phyloP scores from a whole-genome alignment of 2,113 vertebrate genomes.

The Alligator sinensis region DNA sequence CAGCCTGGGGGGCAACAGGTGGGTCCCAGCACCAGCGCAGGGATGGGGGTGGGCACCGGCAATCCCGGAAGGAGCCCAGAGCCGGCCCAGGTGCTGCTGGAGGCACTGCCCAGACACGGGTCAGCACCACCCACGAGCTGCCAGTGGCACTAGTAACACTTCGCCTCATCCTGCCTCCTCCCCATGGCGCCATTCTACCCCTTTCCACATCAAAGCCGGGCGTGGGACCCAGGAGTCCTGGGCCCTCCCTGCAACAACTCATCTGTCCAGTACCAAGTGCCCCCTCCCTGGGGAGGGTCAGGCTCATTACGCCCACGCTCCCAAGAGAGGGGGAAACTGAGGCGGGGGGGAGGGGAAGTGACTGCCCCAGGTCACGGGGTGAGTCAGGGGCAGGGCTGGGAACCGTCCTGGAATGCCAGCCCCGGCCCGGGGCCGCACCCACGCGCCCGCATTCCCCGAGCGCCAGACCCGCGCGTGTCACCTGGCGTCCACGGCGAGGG shows the following conservation, averaged over 20 bases:
- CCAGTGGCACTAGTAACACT: no score
- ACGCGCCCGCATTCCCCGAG: conserved; percentile 53
- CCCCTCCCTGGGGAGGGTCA: neutral
- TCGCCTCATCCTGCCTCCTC: no score
- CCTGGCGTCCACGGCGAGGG: neutral
- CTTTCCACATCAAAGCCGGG: neutral
- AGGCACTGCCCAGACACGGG: accelerated
- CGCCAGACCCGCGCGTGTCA: neutral
- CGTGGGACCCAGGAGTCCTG: neutral
- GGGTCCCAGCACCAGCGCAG: neutral
- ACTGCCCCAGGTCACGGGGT: neutral
- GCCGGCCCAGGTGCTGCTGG: accelerated
- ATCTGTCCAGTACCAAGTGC: neutral
- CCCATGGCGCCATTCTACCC: no score
- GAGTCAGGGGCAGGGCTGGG: neutral
- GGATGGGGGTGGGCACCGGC: neutral
- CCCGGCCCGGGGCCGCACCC: conserved; percentile 41
- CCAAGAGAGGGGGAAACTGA: neutral
- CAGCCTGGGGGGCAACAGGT: neutral
- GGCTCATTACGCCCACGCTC: neutral
- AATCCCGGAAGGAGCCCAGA: neutral
- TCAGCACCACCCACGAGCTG: neutral
- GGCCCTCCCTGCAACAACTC: neutral
- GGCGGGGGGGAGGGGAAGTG: neutral
- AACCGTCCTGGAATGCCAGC: neutral